Conservation (phyloP, 2,797 vertebrate genomes). For the Eidolon dupreanum region DNA sequence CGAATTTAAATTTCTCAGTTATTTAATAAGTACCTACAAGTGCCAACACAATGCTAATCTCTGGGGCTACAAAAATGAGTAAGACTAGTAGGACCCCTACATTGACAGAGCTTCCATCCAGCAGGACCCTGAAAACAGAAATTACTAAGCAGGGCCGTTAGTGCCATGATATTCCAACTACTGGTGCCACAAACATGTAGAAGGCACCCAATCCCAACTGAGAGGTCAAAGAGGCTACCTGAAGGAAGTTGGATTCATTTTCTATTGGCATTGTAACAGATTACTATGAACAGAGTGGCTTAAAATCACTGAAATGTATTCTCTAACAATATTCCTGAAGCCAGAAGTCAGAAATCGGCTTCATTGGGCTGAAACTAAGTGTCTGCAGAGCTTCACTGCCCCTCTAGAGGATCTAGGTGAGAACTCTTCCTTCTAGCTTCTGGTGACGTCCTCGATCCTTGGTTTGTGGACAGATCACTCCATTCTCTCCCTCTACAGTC, state of each 20-base stretch:
- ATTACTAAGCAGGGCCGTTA: background rate
- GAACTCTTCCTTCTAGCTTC: background rate
- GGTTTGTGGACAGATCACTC: background rate
- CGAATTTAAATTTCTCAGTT: too few relatives aligned
- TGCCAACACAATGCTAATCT: too few relatives aligned
- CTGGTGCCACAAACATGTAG: background rate
- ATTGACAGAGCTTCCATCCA: background rate
- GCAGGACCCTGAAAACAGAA: background rate
- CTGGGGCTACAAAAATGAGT: too few relatives aligned
- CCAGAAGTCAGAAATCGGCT: background rate
- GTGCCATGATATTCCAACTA: too few relatives aligned
- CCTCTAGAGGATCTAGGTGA: too few relatives aligned
- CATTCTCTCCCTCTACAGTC: background rate
- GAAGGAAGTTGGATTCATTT: background rate
- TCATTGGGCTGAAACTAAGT: background rate
- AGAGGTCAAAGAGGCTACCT: background rate
- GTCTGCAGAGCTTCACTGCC: too few relatives aligned
- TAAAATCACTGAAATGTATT: background rate
- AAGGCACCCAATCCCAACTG: background rate
- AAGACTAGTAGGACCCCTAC: too few relatives aligned
- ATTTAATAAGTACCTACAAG: too few relatives aligned
- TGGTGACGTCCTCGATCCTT: background rate
- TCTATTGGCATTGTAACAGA: background rate
- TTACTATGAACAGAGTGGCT: background rate
- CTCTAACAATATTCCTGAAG: background rate